A percentile compares a stretch with the other conserved stretches of the same genome.
Evolutionary conservation across 2,797 vertebrate genomes (phyloP).

Genomic region (Eospalax fontanierii): DNA sequence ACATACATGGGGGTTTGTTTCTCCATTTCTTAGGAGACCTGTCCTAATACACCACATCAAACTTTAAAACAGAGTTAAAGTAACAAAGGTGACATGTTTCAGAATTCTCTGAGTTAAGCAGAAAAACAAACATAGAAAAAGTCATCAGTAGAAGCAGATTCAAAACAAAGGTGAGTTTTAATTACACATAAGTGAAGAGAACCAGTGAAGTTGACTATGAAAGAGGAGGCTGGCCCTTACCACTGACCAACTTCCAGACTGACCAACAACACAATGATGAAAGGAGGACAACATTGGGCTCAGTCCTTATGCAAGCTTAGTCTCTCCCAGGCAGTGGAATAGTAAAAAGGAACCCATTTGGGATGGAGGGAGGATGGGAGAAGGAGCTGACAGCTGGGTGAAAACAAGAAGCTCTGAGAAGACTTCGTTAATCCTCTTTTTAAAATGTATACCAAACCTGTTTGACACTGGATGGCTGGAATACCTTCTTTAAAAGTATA

Average conservation of each 20-base stretch:
- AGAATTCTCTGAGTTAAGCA: slow-evolving; percentile 6
- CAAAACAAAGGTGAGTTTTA: slow-evolving; percentile 19
- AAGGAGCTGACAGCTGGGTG: not conserved
- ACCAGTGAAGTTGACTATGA: not conserved
- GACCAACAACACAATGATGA: not conserved
- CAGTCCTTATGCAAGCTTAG: not conserved
- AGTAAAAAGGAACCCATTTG: not conserved
- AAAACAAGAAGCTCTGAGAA: not conserved
- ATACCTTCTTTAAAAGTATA: slow-evolving; percentile 6
- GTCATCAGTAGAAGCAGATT: not conserved
- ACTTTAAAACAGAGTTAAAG: not conserved
- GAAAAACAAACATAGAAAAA: not conserved
- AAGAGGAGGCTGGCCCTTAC: not conserved
- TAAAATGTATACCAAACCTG: not conserved
- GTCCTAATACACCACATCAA: not conserved
- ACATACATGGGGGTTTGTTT: not conserved
- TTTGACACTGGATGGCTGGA: not conserved
- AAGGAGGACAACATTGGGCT: not conserved
- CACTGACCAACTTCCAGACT: not conserved
- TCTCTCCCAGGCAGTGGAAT: not conserved
- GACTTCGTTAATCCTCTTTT: not conserved
- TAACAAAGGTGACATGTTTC: not conserved
- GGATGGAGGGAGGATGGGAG: not conserved
- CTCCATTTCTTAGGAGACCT: not conserved
- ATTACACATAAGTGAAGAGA: not conserved